These are phyloP conservation scores for Panulirus ornatus DNA, from an alignment of 1,140 invertebrate genomes.

Conservation along the genomic window DNA sequence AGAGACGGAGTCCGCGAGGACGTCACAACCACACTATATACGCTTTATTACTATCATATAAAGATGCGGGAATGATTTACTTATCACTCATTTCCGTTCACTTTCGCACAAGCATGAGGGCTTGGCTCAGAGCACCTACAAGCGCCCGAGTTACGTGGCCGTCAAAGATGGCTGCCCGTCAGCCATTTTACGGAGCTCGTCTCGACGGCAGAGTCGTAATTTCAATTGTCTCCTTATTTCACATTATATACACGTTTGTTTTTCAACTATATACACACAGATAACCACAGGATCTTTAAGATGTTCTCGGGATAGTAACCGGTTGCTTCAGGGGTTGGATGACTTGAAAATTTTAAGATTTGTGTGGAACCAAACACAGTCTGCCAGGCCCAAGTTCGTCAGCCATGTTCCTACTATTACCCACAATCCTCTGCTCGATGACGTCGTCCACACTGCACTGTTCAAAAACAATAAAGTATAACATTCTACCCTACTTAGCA, in stretches of 20 bases:
- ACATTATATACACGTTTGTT: neutral
- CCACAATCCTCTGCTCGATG: conserved; percentile 67
- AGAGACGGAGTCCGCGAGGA: neutral
- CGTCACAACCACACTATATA: too few species aligned
- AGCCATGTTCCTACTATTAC: conserved; percentile 69
- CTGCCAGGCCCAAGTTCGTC: conserved; percentile 42
- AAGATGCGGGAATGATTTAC: neutral
- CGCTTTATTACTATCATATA: too few species aligned
- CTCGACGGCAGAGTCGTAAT: conserved; percentile 25
- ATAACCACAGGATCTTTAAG: neutral
- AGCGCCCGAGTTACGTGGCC: conserved; percentile 52
- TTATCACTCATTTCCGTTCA: neutral
- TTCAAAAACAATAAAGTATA: conserved; percentile 24
- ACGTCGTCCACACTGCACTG: conserved; percentile 36
- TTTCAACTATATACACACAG: neutral
- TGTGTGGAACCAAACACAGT: conserved; percentile 15
- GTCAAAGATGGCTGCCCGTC: conserved; percentile 70
- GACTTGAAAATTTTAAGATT: conserved; percentile 48
- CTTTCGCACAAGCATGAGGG: neutral
- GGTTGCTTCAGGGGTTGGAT: neutral
- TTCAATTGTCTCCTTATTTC: conserved; percentile 12
- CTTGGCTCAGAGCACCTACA: neutral
- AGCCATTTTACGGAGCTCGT: conserved; percentile 56
- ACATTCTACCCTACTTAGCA: neutral
- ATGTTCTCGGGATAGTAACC: neutral